A percentile compares a stretch with the other conserved stretches of the same genome.
phyloP scores from a whole-genome alignment of 2,113 vertebrate genomes.

The Apeltes quadracus region DNA sequence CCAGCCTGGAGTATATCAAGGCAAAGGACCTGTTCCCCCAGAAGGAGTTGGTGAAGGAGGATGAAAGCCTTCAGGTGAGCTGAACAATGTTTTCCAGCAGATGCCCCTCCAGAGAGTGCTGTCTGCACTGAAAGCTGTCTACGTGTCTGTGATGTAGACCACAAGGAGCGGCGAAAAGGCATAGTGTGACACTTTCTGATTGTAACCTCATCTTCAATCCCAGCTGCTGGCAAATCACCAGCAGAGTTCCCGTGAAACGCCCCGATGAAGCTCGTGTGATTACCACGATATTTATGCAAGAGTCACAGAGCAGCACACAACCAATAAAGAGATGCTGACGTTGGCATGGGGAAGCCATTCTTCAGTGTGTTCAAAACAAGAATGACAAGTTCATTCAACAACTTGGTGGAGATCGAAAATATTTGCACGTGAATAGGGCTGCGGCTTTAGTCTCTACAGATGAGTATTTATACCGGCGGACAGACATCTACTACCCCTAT shows the following conservation, averaged over 20 bases:
- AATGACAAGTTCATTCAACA: not conserved
- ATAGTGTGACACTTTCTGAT: constrained; percentile 3
- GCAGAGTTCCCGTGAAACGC: constrained; percentile 17
- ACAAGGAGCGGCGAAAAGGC: constrained; percentile 6
- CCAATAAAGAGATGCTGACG: not conserved
- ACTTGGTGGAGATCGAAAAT: not conserved
- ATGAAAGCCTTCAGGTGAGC: constrained; percentile 93
- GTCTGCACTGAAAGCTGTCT: not conserved
- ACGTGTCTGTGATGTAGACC: constrained; percentile 10
- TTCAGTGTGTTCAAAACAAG: not conserved
- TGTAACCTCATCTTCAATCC: constrained; percentile 11
- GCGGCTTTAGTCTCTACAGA: not conserved
- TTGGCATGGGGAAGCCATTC: not conserved
- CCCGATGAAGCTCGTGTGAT: not conserved
- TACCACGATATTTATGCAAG: constrained; percentile 21
- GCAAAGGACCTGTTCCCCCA: constrained; percentile 99
- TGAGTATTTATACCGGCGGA: not conserved
- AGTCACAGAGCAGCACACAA: constrained; percentile 3
- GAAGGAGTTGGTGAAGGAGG: constrained; percentile 97
- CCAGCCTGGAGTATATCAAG: constrained; percentile 99
- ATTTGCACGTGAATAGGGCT: constrained; percentile 19
- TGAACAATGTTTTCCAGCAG: not conserved
- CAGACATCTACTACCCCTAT: too few relatives aligned
- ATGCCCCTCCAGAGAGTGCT: constrained; percentile 1
- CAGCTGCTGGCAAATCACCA: not conserved